phyloP scores from a whole-genome alignment of 1,140 invertebrate species.

The Nebria ingens region DNA sequence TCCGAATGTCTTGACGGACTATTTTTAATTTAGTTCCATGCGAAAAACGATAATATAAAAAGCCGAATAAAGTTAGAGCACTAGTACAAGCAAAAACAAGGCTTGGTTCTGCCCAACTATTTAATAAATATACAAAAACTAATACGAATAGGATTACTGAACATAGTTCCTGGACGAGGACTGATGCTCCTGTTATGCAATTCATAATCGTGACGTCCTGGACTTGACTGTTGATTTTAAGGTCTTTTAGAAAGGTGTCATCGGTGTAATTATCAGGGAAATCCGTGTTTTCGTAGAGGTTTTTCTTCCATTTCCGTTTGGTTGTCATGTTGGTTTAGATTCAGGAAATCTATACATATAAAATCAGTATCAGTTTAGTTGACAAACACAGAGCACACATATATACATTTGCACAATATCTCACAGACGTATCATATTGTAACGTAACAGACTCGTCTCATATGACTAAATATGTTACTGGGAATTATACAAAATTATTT shows the following conservation, averaged over 20 bases:
- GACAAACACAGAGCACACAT: too few species aligned
- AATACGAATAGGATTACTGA: constrained; percentile 65
- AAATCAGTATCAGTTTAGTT: too few species aligned
- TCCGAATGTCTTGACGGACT: constrained; percentile 36
- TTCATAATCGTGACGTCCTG: constrained; percentile 55
- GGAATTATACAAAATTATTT: too few species aligned
- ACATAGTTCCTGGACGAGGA: constrained; percentile 64
- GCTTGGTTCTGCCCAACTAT: constrained; percentile 50
- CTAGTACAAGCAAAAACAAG: constrained; percentile 46
- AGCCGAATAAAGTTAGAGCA: constrained; percentile 44
- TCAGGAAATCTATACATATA: too few species aligned
- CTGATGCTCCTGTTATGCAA: constrained; percentile 59
- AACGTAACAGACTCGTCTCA: too few species aligned
- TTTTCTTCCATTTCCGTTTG: constrained; percentile 66
- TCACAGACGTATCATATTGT: too few species aligned
- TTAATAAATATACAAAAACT: constrained; percentile 62
- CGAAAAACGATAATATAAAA: constrained; percentile 41
- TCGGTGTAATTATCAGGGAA: constrained; percentile 90
- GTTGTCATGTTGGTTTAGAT: too few species aligned
- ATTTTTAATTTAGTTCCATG: constrained; percentile 14
- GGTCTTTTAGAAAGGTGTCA: constrained; percentile 67
- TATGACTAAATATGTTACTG: too few species aligned
- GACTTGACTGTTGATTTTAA: constrained; percentile 74
- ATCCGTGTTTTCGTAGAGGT: constrained; percentile 76
- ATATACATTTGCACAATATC: too few species aligned